These are phyloP conservation scores for Dendrolimus punctatus DNA, from an alignment of 1,140 invertebrate genomes.

Conservation along the genomic window DNA sequence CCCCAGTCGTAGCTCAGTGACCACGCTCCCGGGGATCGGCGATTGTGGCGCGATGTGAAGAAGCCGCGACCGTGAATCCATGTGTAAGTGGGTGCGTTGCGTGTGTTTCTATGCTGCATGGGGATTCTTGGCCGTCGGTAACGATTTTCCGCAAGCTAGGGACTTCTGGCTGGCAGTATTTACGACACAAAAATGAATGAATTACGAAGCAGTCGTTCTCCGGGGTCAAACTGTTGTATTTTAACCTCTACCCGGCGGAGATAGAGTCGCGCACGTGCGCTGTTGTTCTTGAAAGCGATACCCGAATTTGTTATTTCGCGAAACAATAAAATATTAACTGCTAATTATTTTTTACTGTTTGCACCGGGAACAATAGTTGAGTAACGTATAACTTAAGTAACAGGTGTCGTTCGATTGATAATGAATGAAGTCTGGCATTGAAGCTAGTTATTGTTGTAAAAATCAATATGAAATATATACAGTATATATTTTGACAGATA, in stretches of 20 bases:
- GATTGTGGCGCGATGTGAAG: slow-evolving; percentile 66
- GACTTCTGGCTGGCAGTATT: slow-evolving; percentile 26
- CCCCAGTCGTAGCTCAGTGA: slow-evolving; percentile 38
- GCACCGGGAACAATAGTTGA: slow-evolving; percentile 2
- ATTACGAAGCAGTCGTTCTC: slow-evolving; percentile 30
- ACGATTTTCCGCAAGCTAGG: slow-evolving; percentile 44
- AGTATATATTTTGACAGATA: not conserved
- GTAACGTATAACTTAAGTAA: slow-evolving; percentile 23
- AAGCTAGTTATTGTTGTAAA: slow-evolving; percentile 22
- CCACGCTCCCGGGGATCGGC: slow-evolving; percentile 44
- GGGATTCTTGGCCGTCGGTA: slow-evolving; percentile 34
- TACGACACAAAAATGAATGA: slow-evolving; percentile 44
- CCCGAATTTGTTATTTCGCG: slow-evolving; percentile 23
- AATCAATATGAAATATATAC: slow-evolving; percentile 13
- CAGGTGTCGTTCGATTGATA: slow-evolving; percentile 32
- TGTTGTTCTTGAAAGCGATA: slow-evolving; percentile 34
- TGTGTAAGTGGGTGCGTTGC: slow-evolving; percentile 65
- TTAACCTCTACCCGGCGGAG: slow-evolving; percentile 43
- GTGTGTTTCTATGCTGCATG: slow-evolving; percentile 41
- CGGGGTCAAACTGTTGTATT: slow-evolving; percentile 32
- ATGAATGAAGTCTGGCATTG: slow-evolving; percentile 25
- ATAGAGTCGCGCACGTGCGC: slow-evolving; percentile 56
- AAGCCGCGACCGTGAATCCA: slow-evolving; percentile 60
- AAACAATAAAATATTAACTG: slow-evolving; percentile 21
- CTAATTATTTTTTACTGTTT: slow-evolving; percentile 14